phyloP scores from a whole-genome alignment of 2,797 vertebrate genomes.

The Semotilus atromaculatus region DNA sequence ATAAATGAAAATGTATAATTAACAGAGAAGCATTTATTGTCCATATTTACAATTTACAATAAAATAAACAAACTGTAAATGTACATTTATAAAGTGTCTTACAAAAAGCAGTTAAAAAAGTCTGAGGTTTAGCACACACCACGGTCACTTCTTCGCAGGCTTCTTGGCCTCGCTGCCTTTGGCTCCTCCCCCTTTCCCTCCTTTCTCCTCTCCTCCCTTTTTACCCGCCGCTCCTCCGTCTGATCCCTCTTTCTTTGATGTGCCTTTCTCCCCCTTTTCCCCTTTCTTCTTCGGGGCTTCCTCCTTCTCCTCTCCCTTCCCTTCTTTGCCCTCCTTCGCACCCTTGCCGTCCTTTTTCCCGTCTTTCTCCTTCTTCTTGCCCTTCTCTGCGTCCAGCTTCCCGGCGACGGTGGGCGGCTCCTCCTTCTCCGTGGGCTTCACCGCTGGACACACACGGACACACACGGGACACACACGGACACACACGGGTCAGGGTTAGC shows the following conservation, averaged over 20 bases:
- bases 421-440: constrained; percentile 66
- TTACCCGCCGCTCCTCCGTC: constrained; percentile 51
- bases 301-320: constrained; percentile 69
- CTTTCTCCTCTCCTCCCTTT: constrained; percentile 59
- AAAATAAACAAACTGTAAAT: constrained; percentile 35
- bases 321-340: constrained; percentile 73
- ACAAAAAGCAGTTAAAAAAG: constrained; percentile 52
- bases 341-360: constrained; percentile 78
- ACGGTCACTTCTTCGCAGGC: constrained; percentile 73
- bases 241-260: constrained; percentile 61
- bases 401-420: constrained; percentile 81
- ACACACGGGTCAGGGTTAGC: neutral
- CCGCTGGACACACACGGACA: no score
- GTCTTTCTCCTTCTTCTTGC: constrained; percentile 79
- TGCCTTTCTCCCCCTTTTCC: constrained; percentile 55
- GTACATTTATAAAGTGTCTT: constrained; percentile 25
- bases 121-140: constrained; percentile 48
- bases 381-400: constrained; percentile 82
- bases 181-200: constrained; percentile 61
- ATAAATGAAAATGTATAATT: constrained; percentile 69
- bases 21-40: constrained; percentile 30
- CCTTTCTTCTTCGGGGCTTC: constrained; percentile 65
- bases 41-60: constrained; percentile 48
- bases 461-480: no score
- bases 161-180: constrained; percentile 74